Conservation (phyloP, 1,140 invertebrate genomes). For the Aporrectodea caliginosa region DNA sequence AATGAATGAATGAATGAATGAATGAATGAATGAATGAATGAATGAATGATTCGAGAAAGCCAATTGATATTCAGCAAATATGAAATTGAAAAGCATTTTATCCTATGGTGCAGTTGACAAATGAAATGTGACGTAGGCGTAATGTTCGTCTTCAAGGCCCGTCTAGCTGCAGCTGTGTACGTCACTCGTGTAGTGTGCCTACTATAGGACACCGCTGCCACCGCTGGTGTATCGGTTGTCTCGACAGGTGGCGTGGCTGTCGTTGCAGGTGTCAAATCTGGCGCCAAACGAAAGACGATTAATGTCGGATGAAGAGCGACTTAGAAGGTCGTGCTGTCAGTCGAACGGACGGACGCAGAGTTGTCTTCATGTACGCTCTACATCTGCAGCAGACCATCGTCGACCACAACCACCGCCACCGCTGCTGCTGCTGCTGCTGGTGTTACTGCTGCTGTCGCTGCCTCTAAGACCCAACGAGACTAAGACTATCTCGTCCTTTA, state of each 20-base stretch:
- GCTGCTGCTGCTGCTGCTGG: neutral
- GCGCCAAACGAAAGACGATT: neutral
- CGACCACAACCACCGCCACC: neutral
- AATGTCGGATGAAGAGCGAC: neutral
- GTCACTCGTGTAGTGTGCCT: neutral
- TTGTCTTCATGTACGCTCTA: neutral
- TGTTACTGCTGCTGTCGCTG: neutral
- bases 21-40: too few relatives aligned
- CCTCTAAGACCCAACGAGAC: neutral
- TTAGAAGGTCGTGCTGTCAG: neutral
- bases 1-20: too few relatives aligned
- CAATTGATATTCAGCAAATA: too few relatives aligned
- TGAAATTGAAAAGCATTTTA: too few relatives aligned
- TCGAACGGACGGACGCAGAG: neutral
- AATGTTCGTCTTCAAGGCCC: neutral
- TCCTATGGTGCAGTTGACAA: too few relatives aligned
- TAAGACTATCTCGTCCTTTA: too few relatives aligned
- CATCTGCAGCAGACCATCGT: neutral
- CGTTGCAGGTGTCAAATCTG: neutral
- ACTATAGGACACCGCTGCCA: too few relatives aligned
- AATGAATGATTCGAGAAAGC: too few relatives aligned
- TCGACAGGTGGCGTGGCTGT: neutral
- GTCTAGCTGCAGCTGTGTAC: neutral
- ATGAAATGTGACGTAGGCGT: too few relatives aligned
- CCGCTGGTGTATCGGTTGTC: too few relatives aligned